Percentiles rank a stretch among this genome's conserved stretches.
Evolutionary conservation across 2,113 vertebrate species (phyloP).

Genomic region (Laticauda laticaudata): DNA sequence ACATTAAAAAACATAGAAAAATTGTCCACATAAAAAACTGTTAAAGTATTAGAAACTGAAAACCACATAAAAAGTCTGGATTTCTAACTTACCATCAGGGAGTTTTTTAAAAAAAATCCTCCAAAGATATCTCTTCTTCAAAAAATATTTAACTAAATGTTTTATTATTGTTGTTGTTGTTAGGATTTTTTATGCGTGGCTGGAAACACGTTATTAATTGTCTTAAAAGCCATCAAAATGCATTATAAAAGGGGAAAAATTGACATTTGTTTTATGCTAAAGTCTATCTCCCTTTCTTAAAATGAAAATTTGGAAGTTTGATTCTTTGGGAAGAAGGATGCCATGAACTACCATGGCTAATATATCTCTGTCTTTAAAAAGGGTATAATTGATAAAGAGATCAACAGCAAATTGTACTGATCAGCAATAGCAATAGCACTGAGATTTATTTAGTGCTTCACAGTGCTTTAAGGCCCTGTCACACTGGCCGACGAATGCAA

Average conservation of each 20-base stretch:
- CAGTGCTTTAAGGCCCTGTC: too few species aligned
- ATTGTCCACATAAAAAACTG: background rate
- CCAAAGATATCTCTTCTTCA: background rate
- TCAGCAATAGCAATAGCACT: too few species aligned
- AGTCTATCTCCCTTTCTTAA: background rate
- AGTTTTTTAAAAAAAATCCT: background rate
- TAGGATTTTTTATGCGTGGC: background rate
- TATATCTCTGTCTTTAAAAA: background rate
- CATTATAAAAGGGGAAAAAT: background rate
- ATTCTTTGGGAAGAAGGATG: background rate
- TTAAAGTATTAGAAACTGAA: background rate
- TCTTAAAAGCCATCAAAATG: background rate
- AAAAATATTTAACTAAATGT: background rate
- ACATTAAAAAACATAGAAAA: background rate
- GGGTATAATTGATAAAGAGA: background rate
- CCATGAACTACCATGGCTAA: background rate
- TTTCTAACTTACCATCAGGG: background rate
- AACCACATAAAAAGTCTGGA: background rate
- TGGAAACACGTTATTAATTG: background rate
- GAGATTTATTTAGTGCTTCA: too few species aligned
- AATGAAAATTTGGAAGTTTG: background rate
- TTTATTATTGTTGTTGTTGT: background rate
- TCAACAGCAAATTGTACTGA: background rate
- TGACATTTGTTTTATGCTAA: background rate
- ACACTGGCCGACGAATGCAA: too few species aligned